Evolutionary conservation across 35 echinoderm and acorn worm genomes (phyloP), one percentile per base, ranked within the genome.

Genomic region (Chiridota heheva): DNA sequence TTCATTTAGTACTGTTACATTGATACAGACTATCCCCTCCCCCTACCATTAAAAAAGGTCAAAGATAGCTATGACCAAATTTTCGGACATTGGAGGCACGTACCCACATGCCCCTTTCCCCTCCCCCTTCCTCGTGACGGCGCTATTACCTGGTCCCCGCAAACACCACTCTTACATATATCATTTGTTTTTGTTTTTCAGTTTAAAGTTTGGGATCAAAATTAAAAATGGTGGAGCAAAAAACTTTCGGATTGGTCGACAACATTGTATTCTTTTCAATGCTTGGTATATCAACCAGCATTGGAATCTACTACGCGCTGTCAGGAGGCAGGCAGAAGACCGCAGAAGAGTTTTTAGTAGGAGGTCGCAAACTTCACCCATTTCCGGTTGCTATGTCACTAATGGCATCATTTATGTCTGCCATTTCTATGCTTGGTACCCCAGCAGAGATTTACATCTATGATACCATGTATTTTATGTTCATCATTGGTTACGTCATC

Each of bases 401-500:
- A 53, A 70, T 89, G 2, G 87, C 87, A 2, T 84, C 79, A 47
- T 84, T 90, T 39, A 90, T 90, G 10, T 90, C 87, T 2, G 79
- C 80, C 6, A 77, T 90, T 71, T 82, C 87, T 2, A 43, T 90
- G 15, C 44, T 90, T 0, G 87, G 87, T 1, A 90, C 87, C 6
- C 87, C 88, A 6, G 88, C 81, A 1, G 88, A 91, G 30, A 84
- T 34, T 7, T 91, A 91, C 49, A 46, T 91, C 40, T 76, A 77
- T 67, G 88, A 82, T 12, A 36, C 43, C 59, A 91, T 91, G 88
- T 91, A 75, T 65, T 84, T 70, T 70, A 18, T 85, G n/a, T 91
- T 78, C 48, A 74, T 72, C 8, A 10, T 78, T 20, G 33, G 58
- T 13, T 85, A 85, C 34, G 40, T 70, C 20, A 10, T 91, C 8